A percentile compares a stretch with the other conserved stretches of the same genome.
Evolutionary conservation across 2,797 vertebrate species (phyloP).

Genomic region (Toxotes lorentzi): DNA sequence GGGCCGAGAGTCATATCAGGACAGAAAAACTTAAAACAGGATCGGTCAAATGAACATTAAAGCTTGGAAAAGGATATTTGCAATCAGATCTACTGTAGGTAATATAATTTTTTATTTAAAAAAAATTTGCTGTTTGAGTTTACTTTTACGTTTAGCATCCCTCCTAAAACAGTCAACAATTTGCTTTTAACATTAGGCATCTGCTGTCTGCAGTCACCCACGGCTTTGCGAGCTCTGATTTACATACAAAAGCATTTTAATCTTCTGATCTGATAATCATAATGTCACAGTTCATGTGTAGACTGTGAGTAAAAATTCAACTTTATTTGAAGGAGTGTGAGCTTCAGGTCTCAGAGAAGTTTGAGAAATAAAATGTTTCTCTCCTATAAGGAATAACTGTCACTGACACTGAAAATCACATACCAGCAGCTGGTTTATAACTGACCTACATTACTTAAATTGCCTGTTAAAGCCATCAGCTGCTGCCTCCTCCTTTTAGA

Average conservation of each 20-base stretch:
- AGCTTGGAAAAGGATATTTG: neutral
- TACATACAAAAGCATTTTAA: constrained; percentile 13
- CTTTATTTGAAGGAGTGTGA: neutral
- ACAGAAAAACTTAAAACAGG: neutral
- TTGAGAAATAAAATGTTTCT: neutral
- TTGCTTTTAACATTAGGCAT: constrained; percentile 5
- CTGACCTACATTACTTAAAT: neutral
- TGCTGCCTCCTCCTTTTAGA: neutral
- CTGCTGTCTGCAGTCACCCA: constrained; percentile 17
- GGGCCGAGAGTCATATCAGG: neutral
- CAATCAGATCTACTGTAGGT: neutral
- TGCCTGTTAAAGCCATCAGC: constrained; percentile 55
- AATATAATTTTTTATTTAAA: neutral
- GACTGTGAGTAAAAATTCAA: neutral
- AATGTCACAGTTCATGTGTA: constrained; percentile 15
- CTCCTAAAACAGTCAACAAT: neutral
- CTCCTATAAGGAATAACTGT: neutral
- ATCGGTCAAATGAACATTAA: neutral
- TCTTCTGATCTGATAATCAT: constrained; percentile 5
- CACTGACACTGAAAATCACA: neutral
- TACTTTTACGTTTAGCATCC: neutral
- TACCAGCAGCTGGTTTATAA: neutral
- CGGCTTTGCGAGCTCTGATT: constrained; percentile 8
- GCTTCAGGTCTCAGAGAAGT: constrained; percentile 1
- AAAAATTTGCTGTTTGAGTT: neutral